Percentiles rank a stretch among this genome's conserved stretches.
Evolutionary conservation across 1,140 invertebrate genomes (phyloP).

Genomic region (Acromyrmex echinatior): DNA sequence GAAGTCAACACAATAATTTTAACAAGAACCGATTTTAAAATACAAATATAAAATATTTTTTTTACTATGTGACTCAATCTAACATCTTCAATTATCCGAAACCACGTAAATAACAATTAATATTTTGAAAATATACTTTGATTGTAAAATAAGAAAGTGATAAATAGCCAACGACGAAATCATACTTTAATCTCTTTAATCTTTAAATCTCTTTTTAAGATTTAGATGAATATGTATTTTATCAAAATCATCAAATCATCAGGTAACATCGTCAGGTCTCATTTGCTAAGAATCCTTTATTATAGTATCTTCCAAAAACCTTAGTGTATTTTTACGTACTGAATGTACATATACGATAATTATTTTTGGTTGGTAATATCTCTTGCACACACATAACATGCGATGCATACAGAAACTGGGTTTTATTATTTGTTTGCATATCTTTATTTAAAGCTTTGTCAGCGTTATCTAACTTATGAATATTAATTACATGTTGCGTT

Average conservation of each 20-base stretch:
- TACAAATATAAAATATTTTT: too few species aligned
- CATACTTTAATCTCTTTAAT: too few species aligned
- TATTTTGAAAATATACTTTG: not conserved
- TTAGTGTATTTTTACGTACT: not conserved
- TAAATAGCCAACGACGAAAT: not conserved
- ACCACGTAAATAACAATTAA: not conserved
- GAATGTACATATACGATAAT: not conserved
- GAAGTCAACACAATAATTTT: too few species aligned
- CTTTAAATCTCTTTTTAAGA: not conserved
- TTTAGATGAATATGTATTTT: not conserved
- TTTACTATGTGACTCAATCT: not conserved
- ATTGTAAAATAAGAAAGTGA: not conserved
- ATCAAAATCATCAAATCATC: not conserved
- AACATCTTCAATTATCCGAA: not conserved
- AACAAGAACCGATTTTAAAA: too few species aligned
- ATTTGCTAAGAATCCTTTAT: not conserved
- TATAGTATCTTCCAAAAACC: not conserved
- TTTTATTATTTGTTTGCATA: conserved; percentile 26
- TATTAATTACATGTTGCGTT: conserved; percentile 24
- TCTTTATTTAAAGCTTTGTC: conserved; percentile 39
- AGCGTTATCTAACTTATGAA: conserved; percentile 15
- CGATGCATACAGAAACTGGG: not conserved
- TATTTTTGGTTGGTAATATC: not conserved
- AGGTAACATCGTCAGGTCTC: not conserved
- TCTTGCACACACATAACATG: not conserved